These are phyloP conservation scores for Diarsia rubi DNA, from an alignment of 2,888 invertebrate genomes.

Conservation along the genomic window DNA sequence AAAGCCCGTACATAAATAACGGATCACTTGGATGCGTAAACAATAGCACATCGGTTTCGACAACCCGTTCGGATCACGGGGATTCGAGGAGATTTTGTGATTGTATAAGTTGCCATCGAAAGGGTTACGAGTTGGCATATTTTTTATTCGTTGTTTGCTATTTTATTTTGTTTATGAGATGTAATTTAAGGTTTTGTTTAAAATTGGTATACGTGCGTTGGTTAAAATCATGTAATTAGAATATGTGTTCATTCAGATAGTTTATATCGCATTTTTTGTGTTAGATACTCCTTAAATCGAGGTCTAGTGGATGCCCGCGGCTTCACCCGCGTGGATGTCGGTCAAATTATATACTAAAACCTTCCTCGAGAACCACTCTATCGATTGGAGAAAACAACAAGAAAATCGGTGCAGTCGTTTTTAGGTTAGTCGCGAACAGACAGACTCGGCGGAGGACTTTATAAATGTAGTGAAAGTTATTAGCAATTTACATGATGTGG, in stretches of 20 bases:
- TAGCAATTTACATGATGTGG: too few relatives aligned
- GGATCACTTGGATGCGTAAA: constrained; percentile 87
- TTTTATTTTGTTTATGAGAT: constrained; percentile 18
- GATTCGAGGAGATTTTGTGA: constrained; percentile 49
- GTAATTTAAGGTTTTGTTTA: neutral
- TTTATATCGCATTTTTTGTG: too few relatives aligned
- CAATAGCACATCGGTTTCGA: constrained; percentile 80
- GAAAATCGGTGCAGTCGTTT: too few relatives aligned
- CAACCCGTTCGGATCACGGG: constrained; percentile 80
- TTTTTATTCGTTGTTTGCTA: neutral
- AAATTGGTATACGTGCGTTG: neutral
- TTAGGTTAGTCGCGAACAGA: too few relatives aligned
- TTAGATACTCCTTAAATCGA: too few relatives aligned
- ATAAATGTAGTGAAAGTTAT: too few relatives aligned
- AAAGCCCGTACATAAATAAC: constrained; percentile 87
- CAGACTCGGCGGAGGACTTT: too few relatives aligned
- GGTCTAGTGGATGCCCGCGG: too few relatives aligned
- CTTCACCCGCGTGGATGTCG: too few relatives aligned
- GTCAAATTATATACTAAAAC: too few relatives aligned
- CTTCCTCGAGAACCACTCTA: too few relatives aligned
- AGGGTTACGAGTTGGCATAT: constrained; percentile 48
- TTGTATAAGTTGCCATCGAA: constrained; percentile 50
- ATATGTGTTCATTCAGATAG: neutral
- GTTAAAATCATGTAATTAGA: neutral
- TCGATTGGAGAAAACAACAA: too few relatives aligned